These are phyloP conservation scores for Phocoena phocoena DNA, from an alignment of 2,113 vertebrate genomes.

Conservation along the genomic window DNA sequence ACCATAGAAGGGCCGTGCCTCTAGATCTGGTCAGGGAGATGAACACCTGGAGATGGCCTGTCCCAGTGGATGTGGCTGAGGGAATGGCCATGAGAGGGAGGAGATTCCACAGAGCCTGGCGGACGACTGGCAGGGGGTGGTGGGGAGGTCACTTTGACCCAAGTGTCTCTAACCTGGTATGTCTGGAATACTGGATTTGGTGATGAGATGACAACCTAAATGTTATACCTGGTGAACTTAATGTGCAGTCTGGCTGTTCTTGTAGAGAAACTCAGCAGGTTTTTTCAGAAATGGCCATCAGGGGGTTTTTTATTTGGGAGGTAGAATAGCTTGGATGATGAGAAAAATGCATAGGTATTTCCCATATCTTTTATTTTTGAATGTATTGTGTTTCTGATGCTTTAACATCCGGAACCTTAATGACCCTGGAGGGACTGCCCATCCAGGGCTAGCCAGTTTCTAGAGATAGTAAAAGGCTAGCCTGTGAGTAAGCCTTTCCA, in stretches of 20 bases:
- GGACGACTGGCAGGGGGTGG: accelerated
- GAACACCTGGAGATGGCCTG: background rate
- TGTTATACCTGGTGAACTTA: background rate
- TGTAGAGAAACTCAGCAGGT: background rate
- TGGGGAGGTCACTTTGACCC: background rate
- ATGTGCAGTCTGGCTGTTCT: background rate
- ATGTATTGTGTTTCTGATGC: background rate
- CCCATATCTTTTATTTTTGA: background rate
- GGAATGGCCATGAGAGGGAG: background rate
- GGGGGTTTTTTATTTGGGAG: background rate
- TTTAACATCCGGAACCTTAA: background rate
- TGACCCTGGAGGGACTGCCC: background rate
- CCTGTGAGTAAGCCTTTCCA: background rate
- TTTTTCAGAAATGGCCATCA: background rate
- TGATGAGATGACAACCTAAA: background rate
- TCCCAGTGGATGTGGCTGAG: background rate
- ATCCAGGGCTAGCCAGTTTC: background rate
- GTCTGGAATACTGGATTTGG: background rate
- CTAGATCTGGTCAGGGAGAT: background rate
- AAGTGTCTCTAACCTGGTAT: background rate
- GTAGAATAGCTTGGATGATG: background rate
- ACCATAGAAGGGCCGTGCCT: accelerated
- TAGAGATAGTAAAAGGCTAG: background rate
- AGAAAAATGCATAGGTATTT: background rate
- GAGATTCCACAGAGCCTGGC: background rate